Base-by-base conservation (phyloP, 2,797 vertebrate genomes). In the Antrozous pallidus region DNA sequence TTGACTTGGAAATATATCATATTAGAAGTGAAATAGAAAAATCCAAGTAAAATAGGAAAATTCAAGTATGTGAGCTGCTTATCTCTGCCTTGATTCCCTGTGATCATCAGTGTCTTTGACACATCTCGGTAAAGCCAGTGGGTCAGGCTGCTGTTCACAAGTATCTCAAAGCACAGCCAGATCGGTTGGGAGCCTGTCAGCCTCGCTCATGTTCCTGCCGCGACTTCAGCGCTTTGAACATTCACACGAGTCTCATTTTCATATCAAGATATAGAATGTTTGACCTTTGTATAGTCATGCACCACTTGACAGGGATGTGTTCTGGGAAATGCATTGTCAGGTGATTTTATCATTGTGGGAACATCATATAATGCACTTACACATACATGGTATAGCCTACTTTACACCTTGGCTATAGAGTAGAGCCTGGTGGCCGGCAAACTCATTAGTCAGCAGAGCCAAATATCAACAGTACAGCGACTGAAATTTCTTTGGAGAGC, bases 201-300 rank as follows among this genome's bases (percentile, higher is more conserved):
- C 20, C 93, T 94, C 12, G 0, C 56, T 58, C 65, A 71, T 85
- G 83, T 92, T 75, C 74, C 83, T 97, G 82, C 94, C 71, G 73
- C 54, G 71, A 51, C 61, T 78, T 67, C 73, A 75, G 73, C 36
- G 79, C 73, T 94, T 65, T 47, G 74, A 88, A 83, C 12, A 3
- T 73, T 93, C 80, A 83, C 36, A 4, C 47, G 24, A 13, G 6
- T 71, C 70, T 92, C 82, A 47, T 89, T 94, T 87, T 85, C 78
- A 24, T 88, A 90, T 89, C 45, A 58, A 93, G 90, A 86, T 58
- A 71, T 56, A 80, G 87, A 96, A 80, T 96, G 95, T 98, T 97
- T 97, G 97, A 97, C 96, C 98, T 61, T 92, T 93, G 93, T 49
- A 65, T 58, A 65, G 42, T 82, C 58, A 65, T 65, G 13, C 42